Evolutionary conservation across 2,113 vertebrate species (phyloP).

Genomic region (Poeciliopsis retropinna): DNA sequence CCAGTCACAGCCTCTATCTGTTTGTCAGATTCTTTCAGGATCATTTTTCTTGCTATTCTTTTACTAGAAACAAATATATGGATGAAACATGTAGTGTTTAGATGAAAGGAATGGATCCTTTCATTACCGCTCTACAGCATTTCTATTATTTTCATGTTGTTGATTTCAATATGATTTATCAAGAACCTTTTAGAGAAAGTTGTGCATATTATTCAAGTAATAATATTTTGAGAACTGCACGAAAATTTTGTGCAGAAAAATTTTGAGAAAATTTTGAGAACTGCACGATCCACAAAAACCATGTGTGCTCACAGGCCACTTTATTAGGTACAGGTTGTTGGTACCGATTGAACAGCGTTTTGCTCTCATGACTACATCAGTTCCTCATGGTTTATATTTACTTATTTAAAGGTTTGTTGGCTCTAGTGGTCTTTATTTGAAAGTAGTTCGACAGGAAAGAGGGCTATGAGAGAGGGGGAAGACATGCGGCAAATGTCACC

Average conservation of each 20-base stretch:
- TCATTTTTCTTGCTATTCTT: neutral
- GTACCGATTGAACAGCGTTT: neutral
- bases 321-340: too few relatives aligned
- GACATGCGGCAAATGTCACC: too few relatives aligned
- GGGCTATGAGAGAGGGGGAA: too few relatives aligned
- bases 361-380: neutral
- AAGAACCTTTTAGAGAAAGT: neutral
- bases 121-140: neutral
- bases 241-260: too few relatives aligned
- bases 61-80: slow-evolving; percentile 3
- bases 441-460: too few relatives aligned
- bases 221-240: too few relatives aligned
- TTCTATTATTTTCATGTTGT: neutral
- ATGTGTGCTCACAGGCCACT: too few relatives aligned
- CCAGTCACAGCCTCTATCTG: slow-evolving; percentile 12
- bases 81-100: neutral
- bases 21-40: slow-evolving; percentile 22
- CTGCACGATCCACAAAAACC: too few relatives aligned
- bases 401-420: too few relatives aligned
- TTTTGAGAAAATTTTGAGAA: too few relatives aligned
- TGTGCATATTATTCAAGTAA: neutral
- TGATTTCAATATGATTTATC: neutral
- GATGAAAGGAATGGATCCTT: neutral
- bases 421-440: too few relatives aligned
- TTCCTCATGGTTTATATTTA: neutral